Base-by-base conservation (phyloP, 2,113 vertebrate genomes). In the Cranoglanis bouderius region DNA sequence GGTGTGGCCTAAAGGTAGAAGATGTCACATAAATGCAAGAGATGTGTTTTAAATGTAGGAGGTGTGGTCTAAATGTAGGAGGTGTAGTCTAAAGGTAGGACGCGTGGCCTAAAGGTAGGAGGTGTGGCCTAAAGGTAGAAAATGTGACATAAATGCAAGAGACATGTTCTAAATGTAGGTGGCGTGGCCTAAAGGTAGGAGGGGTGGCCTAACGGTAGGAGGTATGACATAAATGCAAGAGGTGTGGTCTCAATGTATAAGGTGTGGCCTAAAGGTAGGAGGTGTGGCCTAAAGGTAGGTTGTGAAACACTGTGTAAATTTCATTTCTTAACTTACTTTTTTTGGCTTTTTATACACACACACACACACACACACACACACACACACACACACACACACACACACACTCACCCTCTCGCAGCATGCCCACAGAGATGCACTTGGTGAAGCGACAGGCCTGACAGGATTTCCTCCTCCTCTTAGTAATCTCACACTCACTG, bases 401-500 rank as follows among this genome's bases (percentile, higher is more conserved):
- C 24, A 35, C 8, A 53, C 32, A 43, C 95, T 93, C 90, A 96
- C 95, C 95, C 94, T 96, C 95, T 93, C 95, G 92, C 91, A 96
- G 85, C 95, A 96, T 96, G 87, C 95, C 95, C 90, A 96, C 95
- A 8, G 93, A 86, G 90, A 96, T 92, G 88, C 95, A 96, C 88
- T 96, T 96, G 72, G 94, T 93, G 85, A 95, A 96, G 86, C 95
- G 95, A 89, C 95, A 96, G 46, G 95, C 95, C 91, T 96, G 95
- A 91, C 95, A 96, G 88, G 95, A 96, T 87, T 96, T 96, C 89
- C 95, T 94, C 90, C 95, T 94, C 35, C 95, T 91, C 89, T 95
- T 96, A 89, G 95, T 96, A 92, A 96, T 96, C 89, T 96, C 95
- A 93, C 95, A 96, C 91, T 95, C 94, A 55, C 94, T 96, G 92